These are phyloP conservation scores for Tetranychus urticae DNA, from an alignment of 1,140 invertebrate genomes.

Conservation along the genomic window DNA sequence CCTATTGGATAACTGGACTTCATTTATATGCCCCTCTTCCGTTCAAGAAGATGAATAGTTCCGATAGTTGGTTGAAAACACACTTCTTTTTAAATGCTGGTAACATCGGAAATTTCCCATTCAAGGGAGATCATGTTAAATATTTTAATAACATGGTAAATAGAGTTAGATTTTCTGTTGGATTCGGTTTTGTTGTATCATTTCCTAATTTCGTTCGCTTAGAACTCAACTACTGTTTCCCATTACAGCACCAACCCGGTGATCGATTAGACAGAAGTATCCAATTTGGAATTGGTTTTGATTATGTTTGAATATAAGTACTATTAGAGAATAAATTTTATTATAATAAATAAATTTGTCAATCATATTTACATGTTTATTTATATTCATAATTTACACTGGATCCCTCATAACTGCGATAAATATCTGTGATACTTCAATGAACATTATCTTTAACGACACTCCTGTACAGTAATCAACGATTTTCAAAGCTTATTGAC, in stretches of 20 bases:
- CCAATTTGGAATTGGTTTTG: slow-evolving; percentile 42
- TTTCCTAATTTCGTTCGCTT: slow-evolving; percentile 48
- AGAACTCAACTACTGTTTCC: slow-evolving; percentile 62
- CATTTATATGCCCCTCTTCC: slow-evolving; percentile 64
- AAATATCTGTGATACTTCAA: too few species aligned
- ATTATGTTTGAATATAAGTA: slow-evolving; percentile 25
- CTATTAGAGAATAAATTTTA: too few species aligned
- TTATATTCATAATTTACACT: too few species aligned
- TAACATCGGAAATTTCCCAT: slow-evolving; percentile 35
- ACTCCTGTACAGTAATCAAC: too few species aligned
- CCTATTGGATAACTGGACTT: slow-evolving; percentile 51
- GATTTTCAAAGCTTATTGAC: too few species aligned
- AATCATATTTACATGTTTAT: too few species aligned
- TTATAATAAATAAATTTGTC: too few species aligned
- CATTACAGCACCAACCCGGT: slow-evolving; percentile 27
- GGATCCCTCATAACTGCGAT: too few species aligned
- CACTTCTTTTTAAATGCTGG: slow-evolving; percentile 65
- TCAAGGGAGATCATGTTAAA: slow-evolving; percentile 17
- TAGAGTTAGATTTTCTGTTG: slow-evolving; percentile 25
- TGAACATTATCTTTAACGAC: too few species aligned
- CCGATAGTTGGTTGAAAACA: slow-evolving; percentile 44
- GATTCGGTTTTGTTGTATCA: slow-evolving; percentile 47
- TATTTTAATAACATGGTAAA: slow-evolving; percentile 16
- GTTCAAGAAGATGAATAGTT: slow-evolving; percentile 36
- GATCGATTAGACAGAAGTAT: slow-evolving; percentile 31